Evolutionary conservation across 1,140 invertebrate species (phyloP).

Genomic region (Bombus pyrosoma): DNA sequence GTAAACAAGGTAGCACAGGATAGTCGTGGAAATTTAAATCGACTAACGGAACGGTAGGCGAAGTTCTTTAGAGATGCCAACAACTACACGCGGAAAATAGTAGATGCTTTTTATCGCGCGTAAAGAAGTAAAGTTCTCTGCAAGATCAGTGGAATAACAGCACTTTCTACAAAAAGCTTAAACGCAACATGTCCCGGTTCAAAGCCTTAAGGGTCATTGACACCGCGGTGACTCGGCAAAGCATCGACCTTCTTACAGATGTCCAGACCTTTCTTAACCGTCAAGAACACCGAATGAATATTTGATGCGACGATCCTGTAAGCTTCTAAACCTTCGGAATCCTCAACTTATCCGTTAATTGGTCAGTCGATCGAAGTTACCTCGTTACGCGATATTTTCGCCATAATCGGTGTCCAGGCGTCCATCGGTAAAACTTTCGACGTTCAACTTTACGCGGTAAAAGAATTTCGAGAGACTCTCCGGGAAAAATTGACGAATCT

Average conservation of each 20-base stretch:
- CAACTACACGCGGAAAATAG: constrained; percentile 4
- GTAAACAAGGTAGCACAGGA: background rate
- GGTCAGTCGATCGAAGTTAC: background rate
- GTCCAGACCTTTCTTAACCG: constrained; percentile 67
- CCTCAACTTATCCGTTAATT: background rate
- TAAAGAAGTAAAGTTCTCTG: constrained; percentile 21
- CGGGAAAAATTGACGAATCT: background rate
- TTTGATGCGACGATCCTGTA: constrained; percentile 32
- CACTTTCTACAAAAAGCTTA: constrained; percentile 67
- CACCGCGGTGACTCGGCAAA: constrained; percentile 54
- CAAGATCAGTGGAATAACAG: constrained; percentile 53
- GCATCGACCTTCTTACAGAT: constrained; percentile 65
- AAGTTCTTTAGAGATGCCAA: background rate
- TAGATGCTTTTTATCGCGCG: background rate
- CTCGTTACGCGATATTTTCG: background rate
- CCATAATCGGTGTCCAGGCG: background rate
- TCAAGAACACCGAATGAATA: constrained; percentile 54
- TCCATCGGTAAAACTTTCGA: background rate
- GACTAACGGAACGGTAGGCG: constrained; percentile 7
- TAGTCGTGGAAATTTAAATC: constrained; percentile 29
- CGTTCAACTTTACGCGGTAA: background rate
- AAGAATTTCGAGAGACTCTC: background rate
- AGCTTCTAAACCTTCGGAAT: constrained; percentile 32
- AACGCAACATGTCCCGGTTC: constrained; percentile 68
- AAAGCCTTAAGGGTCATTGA: constrained; percentile 63